Conservation (phyloP, 2,113 vertebrate genomes). For the Dicentrarchus labrax region DNA sequence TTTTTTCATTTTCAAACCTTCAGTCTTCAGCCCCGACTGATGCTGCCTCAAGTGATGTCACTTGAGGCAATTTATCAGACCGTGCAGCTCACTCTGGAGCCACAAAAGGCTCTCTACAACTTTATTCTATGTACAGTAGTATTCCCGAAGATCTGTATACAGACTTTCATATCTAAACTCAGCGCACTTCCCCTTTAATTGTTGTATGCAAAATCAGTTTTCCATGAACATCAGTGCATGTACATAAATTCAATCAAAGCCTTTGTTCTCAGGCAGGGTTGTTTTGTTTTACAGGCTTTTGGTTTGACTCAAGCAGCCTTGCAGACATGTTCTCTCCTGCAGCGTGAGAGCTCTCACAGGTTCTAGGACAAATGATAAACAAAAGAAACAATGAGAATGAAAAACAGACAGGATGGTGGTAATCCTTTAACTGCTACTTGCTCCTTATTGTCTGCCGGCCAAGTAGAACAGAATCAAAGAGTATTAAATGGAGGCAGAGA, state of each 20-base stretch:
- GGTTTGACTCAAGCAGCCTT: constrained; percentile 6
- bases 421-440: constrained; percentile 52
- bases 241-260: constrained; percentile 3
- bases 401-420: constrained; percentile 48
- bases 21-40: too few species aligned
- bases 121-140: background rate
- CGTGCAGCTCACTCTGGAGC: background rate
- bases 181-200: too few species aligned
- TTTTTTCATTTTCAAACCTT: background rate
- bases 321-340: constrained; percentile 14
- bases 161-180: background rate
- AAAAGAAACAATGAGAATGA: constrained; percentile 47
- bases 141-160: background rate
- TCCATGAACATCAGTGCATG: background rate
- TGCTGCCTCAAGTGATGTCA: too few species aligned
- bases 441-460: constrained; percentile 36
- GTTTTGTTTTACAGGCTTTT: constrained; percentile 20
- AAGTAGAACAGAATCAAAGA: constrained; percentile 60
- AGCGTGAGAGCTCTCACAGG: constrained; percentile 10
- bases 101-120: background rate
- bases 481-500: constrained; percentile 39
- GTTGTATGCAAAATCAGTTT: background rate
- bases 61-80: background rate
- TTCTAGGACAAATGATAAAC: constrained; percentile 25
- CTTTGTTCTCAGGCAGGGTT: constrained; percentile 12